These are phyloP conservation scores for Artemia sinica DNA, from an alignment of 2,888 invertebrate species.

Conservation along the genomic window DNA sequence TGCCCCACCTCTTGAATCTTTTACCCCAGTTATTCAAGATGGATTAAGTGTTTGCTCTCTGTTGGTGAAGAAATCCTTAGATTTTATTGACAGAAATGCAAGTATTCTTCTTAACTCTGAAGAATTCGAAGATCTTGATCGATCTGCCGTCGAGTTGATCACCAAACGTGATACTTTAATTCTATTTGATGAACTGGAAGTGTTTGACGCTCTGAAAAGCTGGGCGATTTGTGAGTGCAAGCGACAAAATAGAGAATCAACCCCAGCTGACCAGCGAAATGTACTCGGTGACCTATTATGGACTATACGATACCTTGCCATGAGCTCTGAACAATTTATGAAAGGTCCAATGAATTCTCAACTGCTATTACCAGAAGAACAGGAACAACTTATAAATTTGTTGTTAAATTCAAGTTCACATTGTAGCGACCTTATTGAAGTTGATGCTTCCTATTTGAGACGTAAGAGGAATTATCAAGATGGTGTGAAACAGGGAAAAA, in stretches of 20 bases:
- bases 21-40: slow-evolving; percentile 20
- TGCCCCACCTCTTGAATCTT: slow-evolving; percentile 36
- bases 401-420: slow-evolving; percentile 23
- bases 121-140: slow-evolving; percentile 43
- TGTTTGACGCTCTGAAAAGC: slow-evolving; percentile 43
- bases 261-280: slow-evolving; percentile 36
- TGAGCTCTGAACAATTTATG: slow-evolving; percentile 45
- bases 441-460: not conserved
- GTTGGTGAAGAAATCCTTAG: slow-evolving; percentile 47
- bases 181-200: slow-evolving; percentile 40
- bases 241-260: slow-evolving; percentile 37
- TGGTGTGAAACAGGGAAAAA: not conserved
- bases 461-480: not conserved
- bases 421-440: not conserved
- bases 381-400: slow-evolving; percentile 29
- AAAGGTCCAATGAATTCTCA: slow-evolving; percentile 41
- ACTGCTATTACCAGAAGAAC: slow-evolving; percentile 39
- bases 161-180: slow-evolving; percentile 48
- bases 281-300: slow-evolving; percentile 41
- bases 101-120: slow-evolving; percentile 39
- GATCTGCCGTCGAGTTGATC: slow-evolving; percentile 45
- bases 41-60: slow-evolving; percentile 37
- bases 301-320: slow-evolving; percentile 46
- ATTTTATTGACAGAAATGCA: slow-evolving; percentile 42
- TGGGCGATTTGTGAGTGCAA: slow-evolving; percentile 44